Conservation (phyloP, 2,113 vertebrate genomes). For the Actinemys pallida region DNA sequence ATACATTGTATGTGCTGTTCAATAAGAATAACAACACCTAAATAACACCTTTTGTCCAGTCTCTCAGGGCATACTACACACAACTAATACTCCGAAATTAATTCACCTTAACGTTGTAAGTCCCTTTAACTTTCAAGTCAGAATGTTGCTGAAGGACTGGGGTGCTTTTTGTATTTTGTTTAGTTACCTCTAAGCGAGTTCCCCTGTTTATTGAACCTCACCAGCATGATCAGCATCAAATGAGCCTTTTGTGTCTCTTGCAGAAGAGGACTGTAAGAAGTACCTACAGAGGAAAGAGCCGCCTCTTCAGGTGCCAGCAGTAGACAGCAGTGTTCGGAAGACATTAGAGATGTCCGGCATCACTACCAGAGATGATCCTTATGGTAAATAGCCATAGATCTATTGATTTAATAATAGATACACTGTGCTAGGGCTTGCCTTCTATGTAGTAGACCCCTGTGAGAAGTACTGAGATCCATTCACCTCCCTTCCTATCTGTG, state of each 20-base stretch:
- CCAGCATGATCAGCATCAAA: accelerated
- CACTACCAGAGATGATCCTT: slow-evolving; percentile 87
- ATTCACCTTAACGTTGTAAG: neutral
- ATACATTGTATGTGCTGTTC: neutral
- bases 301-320: slow-evolving; percentile 88
- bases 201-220: neutral
- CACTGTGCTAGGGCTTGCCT: accelerated
- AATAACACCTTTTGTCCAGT: neutral
- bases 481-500: neutral
- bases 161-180: neutral
- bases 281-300: slow-evolving; percentile 79
- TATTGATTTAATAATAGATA: accelerated
- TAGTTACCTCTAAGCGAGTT: neutral
- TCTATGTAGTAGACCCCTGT: neutral
- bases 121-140: neutral
- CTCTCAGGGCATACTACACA: neutral
- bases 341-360: slow-evolving; percentile 79
- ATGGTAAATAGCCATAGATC: slow-evolving; percentile 65
- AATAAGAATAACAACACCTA: neutral
- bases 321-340: slow-evolving; percentile 89
- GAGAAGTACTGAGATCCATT: neutral
- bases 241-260: neutral
- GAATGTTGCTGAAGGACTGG: neutral
- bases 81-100: neutral
- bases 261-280: slow-evolving; percentile 88